Evolutionary conservation across 2,888 invertebrate species (phyloP).

Genomic region (Drosophila pseudotakahashii): DNA sequence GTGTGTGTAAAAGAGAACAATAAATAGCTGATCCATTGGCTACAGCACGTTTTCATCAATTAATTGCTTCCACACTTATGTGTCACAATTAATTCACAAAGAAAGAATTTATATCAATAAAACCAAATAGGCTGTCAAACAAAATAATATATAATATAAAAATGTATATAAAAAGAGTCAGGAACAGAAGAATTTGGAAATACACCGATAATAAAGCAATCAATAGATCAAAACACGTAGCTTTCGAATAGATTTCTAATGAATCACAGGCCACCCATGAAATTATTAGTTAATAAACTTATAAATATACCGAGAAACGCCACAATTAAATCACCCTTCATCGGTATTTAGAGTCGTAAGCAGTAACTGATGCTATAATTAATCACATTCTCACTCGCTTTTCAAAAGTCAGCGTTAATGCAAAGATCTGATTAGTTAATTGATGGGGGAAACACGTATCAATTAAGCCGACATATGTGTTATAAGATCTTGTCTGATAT

Average conservation of each 20-base stretch:
- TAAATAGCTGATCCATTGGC: slow-evolving; percentile 10
- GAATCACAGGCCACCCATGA: not conserved
- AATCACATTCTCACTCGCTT: slow-evolving; percentile 12
- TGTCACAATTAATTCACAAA: slow-evolving; percentile 14
- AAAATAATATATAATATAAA: not conserved
- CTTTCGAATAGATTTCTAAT: not conserved
- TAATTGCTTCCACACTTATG: slow-evolving; percentile 1
- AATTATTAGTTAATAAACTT: slow-evolving; percentile 2
- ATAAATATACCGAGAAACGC: slow-evolving; percentile 8
- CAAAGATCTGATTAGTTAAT: slow-evolving; percentile 13
- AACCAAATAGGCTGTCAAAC: not conserved
- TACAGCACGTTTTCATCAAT: slow-evolving; percentile 8
- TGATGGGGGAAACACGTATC: slow-evolving; percentile 6
- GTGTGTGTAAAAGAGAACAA: not conserved
- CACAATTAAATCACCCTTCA: slow-evolving; percentile 3
- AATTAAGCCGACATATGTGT: not conserved
- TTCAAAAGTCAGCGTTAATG: not conserved
- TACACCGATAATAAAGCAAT: slow-evolving; percentile 11
- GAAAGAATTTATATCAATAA: slow-evolving; percentile 7
- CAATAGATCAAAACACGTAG: slow-evolving; percentile 22
- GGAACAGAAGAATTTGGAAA: not conserved
- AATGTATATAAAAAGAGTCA: not conserved
- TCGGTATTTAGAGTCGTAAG: slow-evolving; percentile 2
- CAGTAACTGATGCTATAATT: slow-evolving; percentile 5
- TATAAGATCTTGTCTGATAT: not conserved